Evolutionary conservation across 2,797 vertebrate genomes (phyloP).

Genomic region (Chloroceryle inda): DNA sequence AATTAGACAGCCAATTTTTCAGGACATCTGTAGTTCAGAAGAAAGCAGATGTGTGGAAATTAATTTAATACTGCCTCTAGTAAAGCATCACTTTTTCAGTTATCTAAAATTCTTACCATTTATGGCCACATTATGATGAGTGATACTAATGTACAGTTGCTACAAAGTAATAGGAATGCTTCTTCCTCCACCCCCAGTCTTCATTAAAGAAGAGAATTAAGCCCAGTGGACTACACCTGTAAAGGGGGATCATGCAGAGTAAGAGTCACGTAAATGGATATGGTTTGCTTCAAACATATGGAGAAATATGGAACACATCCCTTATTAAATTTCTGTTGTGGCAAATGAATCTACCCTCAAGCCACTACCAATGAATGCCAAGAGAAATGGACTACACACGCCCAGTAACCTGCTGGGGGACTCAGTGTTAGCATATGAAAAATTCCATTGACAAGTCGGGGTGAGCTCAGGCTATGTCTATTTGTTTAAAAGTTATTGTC

Average conservation of each 20-base stretch:
- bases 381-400: background rate
- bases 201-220: background rate
- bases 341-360: constrained; percentile 15
- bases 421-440: background rate
- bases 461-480: background rate
- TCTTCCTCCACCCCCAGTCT: background rate
- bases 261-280: constrained; percentile 5
- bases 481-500: background rate
- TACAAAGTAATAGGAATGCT: background rate
- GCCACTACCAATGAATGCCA: background rate
- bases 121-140: background rate
- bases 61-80: constrained; percentile 57
- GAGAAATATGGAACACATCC: background rate
- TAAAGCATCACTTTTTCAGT: constrained; percentile 49
- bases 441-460: background rate
- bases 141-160: background rate
- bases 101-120: constrained; percentile 34
- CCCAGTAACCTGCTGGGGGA: background rate
- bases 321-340: background rate
- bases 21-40: constrained; percentile 51
- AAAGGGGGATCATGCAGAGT: background rate
- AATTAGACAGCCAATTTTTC: constrained; percentile 33
- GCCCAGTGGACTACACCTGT: background rate
- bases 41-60: constrained; percentile 44
- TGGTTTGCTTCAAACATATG: background rate